Conservation (phyloP, 2,888 invertebrate species). For the Ophion ellenae region DNA sequence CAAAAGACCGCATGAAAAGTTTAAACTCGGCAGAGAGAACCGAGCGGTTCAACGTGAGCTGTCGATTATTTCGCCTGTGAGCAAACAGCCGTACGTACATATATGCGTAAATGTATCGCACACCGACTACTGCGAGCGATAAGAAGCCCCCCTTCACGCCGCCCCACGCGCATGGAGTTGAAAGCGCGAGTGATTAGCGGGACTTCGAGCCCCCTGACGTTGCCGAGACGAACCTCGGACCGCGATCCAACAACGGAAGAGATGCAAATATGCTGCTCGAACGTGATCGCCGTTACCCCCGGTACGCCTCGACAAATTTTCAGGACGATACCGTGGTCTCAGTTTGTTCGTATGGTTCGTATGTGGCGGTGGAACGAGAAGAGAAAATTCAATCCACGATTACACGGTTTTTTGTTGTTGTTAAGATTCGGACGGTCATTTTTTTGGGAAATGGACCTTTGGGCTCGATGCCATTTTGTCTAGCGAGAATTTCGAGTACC, state of each 20-base stretch:
- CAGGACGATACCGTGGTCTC: neutral
- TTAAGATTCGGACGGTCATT: neutral
- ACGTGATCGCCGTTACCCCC: neutral
- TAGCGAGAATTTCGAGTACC: conserved; percentile 34
- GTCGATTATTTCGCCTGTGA: conserved; percentile 44
- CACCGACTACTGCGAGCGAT: conserved; percentile 35
- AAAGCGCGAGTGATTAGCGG: conserved; percentile 32
- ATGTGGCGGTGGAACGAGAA: neutral
- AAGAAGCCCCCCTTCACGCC: conserved; percentile 29
- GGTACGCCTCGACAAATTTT: neutral
- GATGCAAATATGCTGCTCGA: neutral
- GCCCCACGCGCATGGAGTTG: neutral
- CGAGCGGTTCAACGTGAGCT: conserved; percentile 16
- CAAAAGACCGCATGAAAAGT: conserved; percentile 31
- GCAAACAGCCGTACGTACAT: conserved; percentile 4
- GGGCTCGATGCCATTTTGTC: neutral
- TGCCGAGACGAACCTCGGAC: conserved; percentile 5
- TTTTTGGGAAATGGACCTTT: neutral
- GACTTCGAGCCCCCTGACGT: conserved; percentile 13
- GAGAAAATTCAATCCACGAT: neutral
- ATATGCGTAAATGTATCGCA: conserved; percentile 35
- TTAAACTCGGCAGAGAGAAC: conserved; percentile 17
- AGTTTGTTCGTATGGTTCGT: neutral
- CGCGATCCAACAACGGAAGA: conserved; percentile 14
- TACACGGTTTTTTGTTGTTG: neutral